Percentiles rank a stretch among this genome's conserved stretches.
Conservation (phyloP, 2,888 invertebrate genomes). For the Flexamia atlantica region DNA sequence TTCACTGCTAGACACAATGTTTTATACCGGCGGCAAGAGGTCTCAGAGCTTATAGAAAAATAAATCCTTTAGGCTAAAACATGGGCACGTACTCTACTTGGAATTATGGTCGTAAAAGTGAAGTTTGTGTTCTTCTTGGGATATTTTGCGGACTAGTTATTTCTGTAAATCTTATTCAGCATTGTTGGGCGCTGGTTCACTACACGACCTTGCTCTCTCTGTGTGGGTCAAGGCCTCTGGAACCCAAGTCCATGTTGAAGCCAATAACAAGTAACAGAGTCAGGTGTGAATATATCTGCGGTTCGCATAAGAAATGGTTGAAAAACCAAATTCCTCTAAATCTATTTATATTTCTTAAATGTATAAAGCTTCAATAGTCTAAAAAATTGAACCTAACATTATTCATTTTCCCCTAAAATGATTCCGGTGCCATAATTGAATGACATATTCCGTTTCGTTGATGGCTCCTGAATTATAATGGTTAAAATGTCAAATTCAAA, state of each 20-base stretch:
- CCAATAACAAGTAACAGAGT: background rate
- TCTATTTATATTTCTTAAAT: too few species aligned
- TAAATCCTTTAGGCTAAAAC: background rate
- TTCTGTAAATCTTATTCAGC: background rate
- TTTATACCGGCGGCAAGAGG: background rate
- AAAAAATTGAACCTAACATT: too few species aligned
- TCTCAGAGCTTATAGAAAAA: background rate
- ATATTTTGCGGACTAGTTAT: background rate
- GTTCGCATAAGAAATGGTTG: too few species aligned
- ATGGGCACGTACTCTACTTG: background rate
- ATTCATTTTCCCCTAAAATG: too few species aligned
- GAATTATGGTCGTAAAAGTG: background rate
- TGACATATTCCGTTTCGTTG: too few species aligned
- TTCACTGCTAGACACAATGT: background rate
- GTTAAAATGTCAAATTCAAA: too few species aligned
- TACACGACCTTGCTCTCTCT: background rate
- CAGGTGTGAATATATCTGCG: too few species aligned
- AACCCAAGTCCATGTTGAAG: background rate
- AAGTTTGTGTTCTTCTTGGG: too few species aligned
- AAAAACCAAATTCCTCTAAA: too few species aligned
- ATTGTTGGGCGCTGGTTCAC: background rate
- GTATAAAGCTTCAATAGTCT: too few species aligned
- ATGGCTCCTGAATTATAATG: too few species aligned
- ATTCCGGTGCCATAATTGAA: too few species aligned
- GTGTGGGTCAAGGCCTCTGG: background rate